Evolutionary conservation across 2,888 invertebrate genomes (phyloP).

Genomic region (Drosophila subquinaria): DNA sequence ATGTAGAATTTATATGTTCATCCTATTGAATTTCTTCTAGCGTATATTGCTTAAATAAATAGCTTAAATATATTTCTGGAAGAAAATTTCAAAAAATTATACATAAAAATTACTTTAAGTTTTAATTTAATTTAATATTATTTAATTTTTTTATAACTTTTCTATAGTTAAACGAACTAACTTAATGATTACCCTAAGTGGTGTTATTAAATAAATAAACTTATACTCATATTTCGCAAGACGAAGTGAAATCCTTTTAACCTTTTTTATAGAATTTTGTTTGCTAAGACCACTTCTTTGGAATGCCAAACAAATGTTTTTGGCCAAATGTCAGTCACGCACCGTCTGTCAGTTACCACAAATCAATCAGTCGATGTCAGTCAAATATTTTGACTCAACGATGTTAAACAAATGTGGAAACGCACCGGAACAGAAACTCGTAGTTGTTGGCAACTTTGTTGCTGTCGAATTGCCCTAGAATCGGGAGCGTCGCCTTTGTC

Average conservation of each 20-base stretch:
- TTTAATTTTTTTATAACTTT: background rate
- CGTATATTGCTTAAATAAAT: no score
- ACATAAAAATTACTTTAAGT: no score
- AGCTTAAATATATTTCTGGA: no score
- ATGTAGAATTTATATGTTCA: no score
- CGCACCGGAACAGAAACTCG: constrained; percentile 57
- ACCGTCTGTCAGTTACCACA: constrained; percentile 16
- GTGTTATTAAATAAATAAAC: background rate
- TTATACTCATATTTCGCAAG: background rate
- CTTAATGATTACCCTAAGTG: no score
- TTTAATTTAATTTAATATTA: no score
- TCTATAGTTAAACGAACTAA: no score
- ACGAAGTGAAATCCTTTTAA: background rate
- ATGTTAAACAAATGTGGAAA: constrained; percentile 45
- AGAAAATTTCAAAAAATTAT: no score
- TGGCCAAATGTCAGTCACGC: constrained; percentile 41
- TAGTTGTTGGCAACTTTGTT: constrained; percentile 7
- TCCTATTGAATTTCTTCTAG: no score
- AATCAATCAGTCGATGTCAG: constrained; percentile 39
- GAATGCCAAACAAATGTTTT: background rate
- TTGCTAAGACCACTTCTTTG: background rate
- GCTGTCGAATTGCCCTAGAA: constrained; percentile 46
- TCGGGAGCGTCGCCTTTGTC: constrained; percentile 48
- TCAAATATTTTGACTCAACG: constrained; percentile 73
- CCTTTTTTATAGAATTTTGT: background rate